Percentiles rank a stretch among this genome's conserved stretches.
These are phyloP conservation scores for Rhyacophila evoluta DNA, from an alignment of 2,888 invertebrate genomes.

Conservation along the genomic window DNA sequence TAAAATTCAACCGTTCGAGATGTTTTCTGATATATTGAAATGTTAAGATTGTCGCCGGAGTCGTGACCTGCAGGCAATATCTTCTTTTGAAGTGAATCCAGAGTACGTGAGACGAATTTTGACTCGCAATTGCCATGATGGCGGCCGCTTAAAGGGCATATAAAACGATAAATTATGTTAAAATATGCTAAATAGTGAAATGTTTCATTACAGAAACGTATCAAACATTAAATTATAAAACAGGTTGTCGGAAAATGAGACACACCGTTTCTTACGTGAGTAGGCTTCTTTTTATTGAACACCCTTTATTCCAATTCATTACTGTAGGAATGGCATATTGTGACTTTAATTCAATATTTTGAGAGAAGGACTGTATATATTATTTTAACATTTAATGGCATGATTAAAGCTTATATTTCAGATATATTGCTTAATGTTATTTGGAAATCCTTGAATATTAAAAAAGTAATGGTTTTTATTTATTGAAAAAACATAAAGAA, in stretches of 20 bases:
- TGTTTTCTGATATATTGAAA: conserved; percentile 12
- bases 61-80: conserved; percentile 22
- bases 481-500: too few relatives aligned
- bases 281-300: background rate
- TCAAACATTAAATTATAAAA: conserved; percentile 44
- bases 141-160: conserved; percentile 30
- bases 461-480: too few relatives aligned
- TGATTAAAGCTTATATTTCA: too few relatives aligned
- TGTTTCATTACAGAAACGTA: conserved; percentile 43
- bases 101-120: conserved; percentile 16
- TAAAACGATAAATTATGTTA: conserved; percentile 47
- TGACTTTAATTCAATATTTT: background rate
- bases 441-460: too few relatives aligned
- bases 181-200: conserved; percentile 46
- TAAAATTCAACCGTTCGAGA: background rate
- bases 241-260: conserved; percentile 38
- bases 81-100: conserved; percentile 20
- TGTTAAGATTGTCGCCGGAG: conserved; percentile 11
- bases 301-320: conserved; percentile 30
- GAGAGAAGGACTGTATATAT: background rate
- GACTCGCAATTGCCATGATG: conserved; percentile 19
- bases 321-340: background rate
- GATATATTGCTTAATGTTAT: too few relatives aligned
- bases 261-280: conserved; percentile 23
- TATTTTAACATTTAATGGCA: background rate